Conservation (phyloP, 2,113 vertebrate species). For the Lophotis ruficrista region DNA sequence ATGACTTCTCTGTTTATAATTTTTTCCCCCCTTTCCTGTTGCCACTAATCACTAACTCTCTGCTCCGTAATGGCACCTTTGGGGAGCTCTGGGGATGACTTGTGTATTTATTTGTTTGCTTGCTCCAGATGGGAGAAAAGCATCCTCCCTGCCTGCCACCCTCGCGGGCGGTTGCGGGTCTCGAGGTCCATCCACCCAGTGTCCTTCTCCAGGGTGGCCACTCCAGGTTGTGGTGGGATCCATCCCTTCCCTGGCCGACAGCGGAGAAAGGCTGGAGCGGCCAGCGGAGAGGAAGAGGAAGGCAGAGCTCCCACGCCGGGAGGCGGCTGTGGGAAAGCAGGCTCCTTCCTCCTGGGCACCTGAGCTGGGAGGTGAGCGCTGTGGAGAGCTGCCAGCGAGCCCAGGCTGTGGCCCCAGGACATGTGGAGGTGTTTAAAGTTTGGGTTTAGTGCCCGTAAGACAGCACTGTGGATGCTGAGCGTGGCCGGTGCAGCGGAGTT, state of each 20-base stretch:
- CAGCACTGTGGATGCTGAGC: background rate
- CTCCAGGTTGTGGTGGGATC: background rate
- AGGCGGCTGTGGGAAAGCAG: background rate
- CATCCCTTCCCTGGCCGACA: background rate
- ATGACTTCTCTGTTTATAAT: constrained; percentile 67
- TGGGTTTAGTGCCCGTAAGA: background rate
- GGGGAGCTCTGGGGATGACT: constrained; percentile 32
- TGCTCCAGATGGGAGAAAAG: background rate
- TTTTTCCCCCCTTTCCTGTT: constrained; percentile 58
- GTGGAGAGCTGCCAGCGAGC: background rate
- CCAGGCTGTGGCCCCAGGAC: background rate
- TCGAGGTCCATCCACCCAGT: background rate
- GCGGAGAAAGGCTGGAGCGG: background rate
- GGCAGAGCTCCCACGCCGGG: background rate
- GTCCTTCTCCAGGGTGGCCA: background rate
- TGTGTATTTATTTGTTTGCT: constrained; percentile 16
- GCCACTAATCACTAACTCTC: constrained; percentile 56
- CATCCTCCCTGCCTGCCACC: background rate
- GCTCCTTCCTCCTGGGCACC: background rate
- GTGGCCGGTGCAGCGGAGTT: background rate
- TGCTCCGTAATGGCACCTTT: constrained; percentile 61
- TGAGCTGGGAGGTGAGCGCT: background rate
- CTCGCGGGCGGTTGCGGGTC: accelerated
- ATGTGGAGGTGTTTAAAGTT: background rate
- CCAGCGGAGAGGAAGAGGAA: accelerated